Evolutionary conservation across 2,797 vertebrate species (phyloP).

Genomic region (Acropternis orthonyx): DNA sequence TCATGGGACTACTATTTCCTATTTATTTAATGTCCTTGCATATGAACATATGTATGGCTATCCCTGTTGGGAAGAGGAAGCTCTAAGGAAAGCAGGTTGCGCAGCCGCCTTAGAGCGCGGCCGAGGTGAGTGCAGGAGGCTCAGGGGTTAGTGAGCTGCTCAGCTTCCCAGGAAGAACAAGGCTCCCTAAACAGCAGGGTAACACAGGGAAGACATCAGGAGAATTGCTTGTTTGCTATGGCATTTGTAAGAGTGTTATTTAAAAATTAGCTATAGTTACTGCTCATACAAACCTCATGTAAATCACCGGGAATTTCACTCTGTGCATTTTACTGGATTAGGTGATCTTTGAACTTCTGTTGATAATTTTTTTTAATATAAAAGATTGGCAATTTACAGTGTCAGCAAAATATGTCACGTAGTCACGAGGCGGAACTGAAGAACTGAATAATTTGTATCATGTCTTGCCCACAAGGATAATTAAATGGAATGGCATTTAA

Average conservation of each 20-base stretch:
- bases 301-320: not conserved
- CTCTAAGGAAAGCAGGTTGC: not conserved
- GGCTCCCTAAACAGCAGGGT: not conserved
- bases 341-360: not conserved
- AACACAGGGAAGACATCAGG: not conserved
- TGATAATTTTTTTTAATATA: not conserved
- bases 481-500: constrained; percentile 31
- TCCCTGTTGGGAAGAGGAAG: not conserved
- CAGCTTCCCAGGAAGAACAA: not conserved
- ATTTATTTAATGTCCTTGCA: not conserved
- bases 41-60: not conserved
- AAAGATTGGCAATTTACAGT: not conserved
- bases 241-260: not conserved
- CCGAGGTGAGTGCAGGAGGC: not conserved
- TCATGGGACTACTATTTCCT: not conserved
- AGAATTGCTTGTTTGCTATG: not conserved
- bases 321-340: not conserved
- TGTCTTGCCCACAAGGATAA: constrained; percentile 11
- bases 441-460: not conserved
- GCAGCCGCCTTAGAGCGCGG: not conserved
- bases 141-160: not conserved
- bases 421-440: not conserved
- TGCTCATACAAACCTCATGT: accelerated
- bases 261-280: not conserved
- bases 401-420: constrained; percentile 9